A percentile compares a stretch with the other conserved stretches of the same genome.
phyloP scores from a whole-genome alignment of 2,797 vertebrate genomes.

The Intellagama lesueurii region DNA sequence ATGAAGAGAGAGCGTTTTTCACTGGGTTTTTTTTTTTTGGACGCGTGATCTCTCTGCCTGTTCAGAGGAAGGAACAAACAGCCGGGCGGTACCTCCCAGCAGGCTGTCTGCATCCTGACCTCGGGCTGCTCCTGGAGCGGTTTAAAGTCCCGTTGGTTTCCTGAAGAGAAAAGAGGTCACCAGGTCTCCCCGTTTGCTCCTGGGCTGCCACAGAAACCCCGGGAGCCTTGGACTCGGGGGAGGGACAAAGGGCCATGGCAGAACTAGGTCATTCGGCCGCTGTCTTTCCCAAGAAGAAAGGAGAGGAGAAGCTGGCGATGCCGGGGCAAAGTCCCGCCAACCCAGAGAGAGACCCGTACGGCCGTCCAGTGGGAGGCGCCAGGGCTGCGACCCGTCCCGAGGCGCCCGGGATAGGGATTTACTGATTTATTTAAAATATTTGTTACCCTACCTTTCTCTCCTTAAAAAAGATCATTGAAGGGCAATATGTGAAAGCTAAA shows the following conservation, averaged over 20 bases:
- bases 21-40: too few relatives aligned
- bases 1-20: too few relatives aligned
- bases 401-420: too few relatives aligned
- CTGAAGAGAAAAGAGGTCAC: neutral
- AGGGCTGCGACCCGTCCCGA: neutral
- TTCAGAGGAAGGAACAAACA: neutral
- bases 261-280: neutral
- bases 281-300: neutral
- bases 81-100: neutral
- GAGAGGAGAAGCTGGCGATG: too few relatives aligned
- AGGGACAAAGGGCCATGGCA: neutral
- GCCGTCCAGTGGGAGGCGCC: too few relatives aligned
- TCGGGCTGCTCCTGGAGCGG: neutral
- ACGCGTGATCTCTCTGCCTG: neutral
- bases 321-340: too few relatives aligned
- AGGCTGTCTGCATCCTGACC: conserved; percentile 11
- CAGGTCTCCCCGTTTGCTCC: neutral
- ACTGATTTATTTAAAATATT: too few relatives aligned
- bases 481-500: too few relatives aligned
- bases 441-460: too few relatives aligned
- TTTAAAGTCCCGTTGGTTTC: neutral
- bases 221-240: too few relatives aligned
- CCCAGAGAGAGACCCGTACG: rapidly evolving
- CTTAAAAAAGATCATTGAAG: too few relatives aligned
- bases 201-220: rapidly evolving